Percentiles rank a stretch among this genome's conserved stretches.
phyloP scores from a whole-genome alignment of 2,797 vertebrate genomes.

The Sebastes hopkinsi region DNA sequence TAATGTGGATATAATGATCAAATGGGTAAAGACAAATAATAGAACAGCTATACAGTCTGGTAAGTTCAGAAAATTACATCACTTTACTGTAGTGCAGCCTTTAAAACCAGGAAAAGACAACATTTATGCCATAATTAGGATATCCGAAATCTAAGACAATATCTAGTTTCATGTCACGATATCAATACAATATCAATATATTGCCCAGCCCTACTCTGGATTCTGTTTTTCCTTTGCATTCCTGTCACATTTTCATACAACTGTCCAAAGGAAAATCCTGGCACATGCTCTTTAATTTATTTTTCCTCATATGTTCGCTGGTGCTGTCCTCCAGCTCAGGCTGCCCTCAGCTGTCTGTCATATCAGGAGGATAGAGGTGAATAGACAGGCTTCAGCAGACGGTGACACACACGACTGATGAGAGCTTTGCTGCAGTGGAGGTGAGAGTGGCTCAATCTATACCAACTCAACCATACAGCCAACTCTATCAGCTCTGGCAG shows the following conservation, averaged over 20 bases:
- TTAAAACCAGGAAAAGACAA: no score
- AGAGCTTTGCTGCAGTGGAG: constrained; percentile 25
- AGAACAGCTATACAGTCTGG: no score
- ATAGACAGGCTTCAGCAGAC: constrained; percentile 3
- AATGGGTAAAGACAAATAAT: no score
- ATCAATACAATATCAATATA: no score
- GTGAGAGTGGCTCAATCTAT: constrained; percentile 37
- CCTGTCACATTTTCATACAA: background rate
- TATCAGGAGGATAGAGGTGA: constrained; percentile 19
- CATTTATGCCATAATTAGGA: no score
- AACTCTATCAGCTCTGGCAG: constrained; percentile 29
- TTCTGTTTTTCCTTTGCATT: rapidly evolving
- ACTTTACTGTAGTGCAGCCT: rapidly evolving
- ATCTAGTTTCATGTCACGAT: no score
- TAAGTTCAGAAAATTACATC: rapidly evolving
- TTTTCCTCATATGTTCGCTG: background rate
- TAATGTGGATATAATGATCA: no score
- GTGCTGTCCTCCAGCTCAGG: background rate
- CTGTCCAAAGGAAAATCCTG: background rate
- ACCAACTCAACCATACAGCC: constrained; percentile 43
- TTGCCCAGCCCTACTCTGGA: no score
- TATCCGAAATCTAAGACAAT: no score
- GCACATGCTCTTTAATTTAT: background rate
- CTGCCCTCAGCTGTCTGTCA: constrained; percentile 31
- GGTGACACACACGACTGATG: constrained; percentile 33